These are phyloP conservation scores for Enteromius treurensis DNA, from an alignment of 2,797 vertebrate species.

Conservation along the genomic window DNA sequence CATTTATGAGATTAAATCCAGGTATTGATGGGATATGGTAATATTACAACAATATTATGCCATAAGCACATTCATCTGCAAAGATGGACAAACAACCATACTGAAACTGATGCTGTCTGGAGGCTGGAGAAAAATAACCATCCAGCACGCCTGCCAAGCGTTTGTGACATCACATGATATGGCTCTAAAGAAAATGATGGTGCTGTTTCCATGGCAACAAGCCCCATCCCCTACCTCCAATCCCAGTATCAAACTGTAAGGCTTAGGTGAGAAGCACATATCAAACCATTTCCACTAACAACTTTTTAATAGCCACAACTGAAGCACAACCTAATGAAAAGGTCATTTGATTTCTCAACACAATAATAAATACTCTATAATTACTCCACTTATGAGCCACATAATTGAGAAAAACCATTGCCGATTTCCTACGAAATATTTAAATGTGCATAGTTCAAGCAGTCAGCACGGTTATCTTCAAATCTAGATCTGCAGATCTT, in stretches of 20 bases:
- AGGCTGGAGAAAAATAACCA: constrained; percentile 9
- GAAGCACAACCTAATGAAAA: neutral
- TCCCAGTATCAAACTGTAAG: constrained; percentile 24
- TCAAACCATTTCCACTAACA: neutral
- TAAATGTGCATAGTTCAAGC: neutral
- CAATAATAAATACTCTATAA: neutral
- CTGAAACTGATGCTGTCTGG: neutral
- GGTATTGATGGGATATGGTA: neutral
- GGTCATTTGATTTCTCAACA: neutral
- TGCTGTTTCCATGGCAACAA: constrained; percentile 53
- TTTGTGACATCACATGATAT: constrained; percentile 39
- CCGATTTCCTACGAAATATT: neutral
- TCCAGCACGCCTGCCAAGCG: constrained; percentile 24
- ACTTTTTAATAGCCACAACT: neutral
- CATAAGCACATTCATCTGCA: neutral
- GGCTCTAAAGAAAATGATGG: constrained; percentile 41
- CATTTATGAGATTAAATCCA: neutral
- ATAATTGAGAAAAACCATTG: neutral
- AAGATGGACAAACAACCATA: neutral
- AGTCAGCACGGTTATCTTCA: neutral
- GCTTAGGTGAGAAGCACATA: neutral
- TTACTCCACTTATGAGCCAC: neutral
- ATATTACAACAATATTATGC: neutral
- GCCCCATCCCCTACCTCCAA: constrained; percentile 19
- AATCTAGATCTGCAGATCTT: neutral